These are phyloP conservation scores for Xiphydria camelus DNA, from an alignment of 2,888 invertebrate species.

Conservation along the genomic window DNA sequence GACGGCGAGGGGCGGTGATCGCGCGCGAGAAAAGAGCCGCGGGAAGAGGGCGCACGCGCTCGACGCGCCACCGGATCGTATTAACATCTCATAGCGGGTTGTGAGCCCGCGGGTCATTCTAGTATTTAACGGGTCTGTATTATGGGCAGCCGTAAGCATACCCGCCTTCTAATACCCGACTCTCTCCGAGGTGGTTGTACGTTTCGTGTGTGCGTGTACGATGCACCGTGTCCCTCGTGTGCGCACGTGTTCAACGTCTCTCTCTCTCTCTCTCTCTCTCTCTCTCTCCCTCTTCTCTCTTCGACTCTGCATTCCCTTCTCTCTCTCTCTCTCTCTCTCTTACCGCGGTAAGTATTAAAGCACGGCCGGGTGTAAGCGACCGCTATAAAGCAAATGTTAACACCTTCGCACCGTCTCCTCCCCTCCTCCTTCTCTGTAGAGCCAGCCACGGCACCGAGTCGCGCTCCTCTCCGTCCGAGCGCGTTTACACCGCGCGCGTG, in stretches of 20 bases:
- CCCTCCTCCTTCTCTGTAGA: background rate
- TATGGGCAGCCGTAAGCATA: slow-evolving; percentile 32
- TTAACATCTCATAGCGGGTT: slow-evolving; percentile 46
- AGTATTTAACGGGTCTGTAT: slow-evolving; percentile 47
- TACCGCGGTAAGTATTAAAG: slow-evolving; percentile 39
- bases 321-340: no score
- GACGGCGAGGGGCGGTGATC: background rate
- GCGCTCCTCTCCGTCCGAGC: slow-evolving; percentile 6
- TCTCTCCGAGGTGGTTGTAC: slow-evolving; percentile 3
- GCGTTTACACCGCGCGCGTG: slow-evolving; percentile 27
- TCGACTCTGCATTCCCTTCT: slow-evolving; percentile 8
- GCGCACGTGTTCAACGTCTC: no score
- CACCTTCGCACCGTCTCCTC: slow-evolving; percentile 30
- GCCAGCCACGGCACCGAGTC: slow-evolving; percentile 17
- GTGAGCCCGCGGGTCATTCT: slow-evolving; percentile 44
- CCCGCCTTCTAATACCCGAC: slow-evolving; percentile 21
- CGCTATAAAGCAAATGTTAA: slow-evolving; percentile 48
- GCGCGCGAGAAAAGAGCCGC: slow-evolving; percentile 11
- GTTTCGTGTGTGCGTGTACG: background rate
- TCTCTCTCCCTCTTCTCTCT: slow-evolving; percentile 6
- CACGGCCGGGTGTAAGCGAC: slow-evolving; percentile 34
- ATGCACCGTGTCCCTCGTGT: no score
- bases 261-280: slow-evolving; percentile 7
- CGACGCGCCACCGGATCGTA: slow-evolving; percentile 33
- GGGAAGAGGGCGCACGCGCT: slow-evolving; percentile 22